Percentiles rank a stretch among this genome's conserved stretches.
Evolutionary conservation across 2,888 invertebrate genomes (phyloP).

Genomic region (Pachymerium ferrugineum): DNA sequence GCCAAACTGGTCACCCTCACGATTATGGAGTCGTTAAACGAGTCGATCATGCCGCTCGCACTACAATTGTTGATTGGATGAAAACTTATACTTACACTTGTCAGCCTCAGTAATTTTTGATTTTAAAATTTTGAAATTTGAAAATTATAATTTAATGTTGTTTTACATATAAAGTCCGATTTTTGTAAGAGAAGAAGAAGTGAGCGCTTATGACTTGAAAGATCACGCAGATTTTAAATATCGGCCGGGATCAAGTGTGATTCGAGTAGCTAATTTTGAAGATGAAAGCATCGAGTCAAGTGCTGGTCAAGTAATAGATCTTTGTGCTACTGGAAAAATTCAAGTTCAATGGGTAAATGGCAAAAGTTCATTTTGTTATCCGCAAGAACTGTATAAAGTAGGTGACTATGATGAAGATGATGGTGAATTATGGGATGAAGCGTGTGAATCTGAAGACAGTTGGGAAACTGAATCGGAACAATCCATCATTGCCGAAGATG

Average conservation of each 20-base stretch:
- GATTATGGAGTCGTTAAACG: constrained; percentile 87
- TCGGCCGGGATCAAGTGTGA: constrained; percentile 84
- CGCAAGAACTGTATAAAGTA: constrained; percentile 79
- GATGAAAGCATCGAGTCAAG: constrained; percentile 66
- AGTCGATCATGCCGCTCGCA: constrained; percentile 67
- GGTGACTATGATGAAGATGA: constrained; percentile 71
- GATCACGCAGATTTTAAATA: constrained; percentile 93
- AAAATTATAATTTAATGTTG: too few species aligned
- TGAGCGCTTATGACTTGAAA: constrained; percentile 90
- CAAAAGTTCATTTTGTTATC: constrained; percentile 80
- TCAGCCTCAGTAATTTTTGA: constrained; percentile 66
- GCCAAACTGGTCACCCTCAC: constrained; percentile 49
- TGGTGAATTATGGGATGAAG: constrained; percentile 65
- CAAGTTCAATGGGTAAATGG: constrained; percentile 89
- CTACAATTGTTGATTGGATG: constrained; percentile 74
- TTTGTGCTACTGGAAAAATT: constrained; percentile 71
- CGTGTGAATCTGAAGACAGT: constrained; percentile 57
- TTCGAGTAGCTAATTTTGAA: constrained; percentile 72
- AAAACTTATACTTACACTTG: constrained; percentile 68
- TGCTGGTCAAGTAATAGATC: constrained; percentile 83
- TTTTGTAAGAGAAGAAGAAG: constrained; percentile 67
- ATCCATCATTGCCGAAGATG: constrained; percentile 53
- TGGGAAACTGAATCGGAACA: constrained; percentile 72
- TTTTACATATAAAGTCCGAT: constrained; percentile 56
- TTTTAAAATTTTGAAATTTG: too few species aligned